Conservation (phyloP, 1,140 invertebrate species). For the Hyles euphorbiae region DNA sequence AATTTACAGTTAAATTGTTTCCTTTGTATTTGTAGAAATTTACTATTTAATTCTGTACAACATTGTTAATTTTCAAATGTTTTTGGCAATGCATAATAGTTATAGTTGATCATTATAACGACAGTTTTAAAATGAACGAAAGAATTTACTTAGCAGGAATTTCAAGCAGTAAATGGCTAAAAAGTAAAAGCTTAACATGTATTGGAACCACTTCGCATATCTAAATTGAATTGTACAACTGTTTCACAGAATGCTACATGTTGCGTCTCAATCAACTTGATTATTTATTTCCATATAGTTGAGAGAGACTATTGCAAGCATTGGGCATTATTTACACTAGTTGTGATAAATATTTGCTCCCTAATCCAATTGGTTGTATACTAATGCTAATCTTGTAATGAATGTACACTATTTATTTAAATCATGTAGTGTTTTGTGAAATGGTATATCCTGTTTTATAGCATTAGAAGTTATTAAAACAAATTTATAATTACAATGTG, state of each 20-base stretch:
- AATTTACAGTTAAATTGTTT: no score
- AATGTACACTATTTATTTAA: conserved; percentile 12
- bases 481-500: conserved; percentile 17
- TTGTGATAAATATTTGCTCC: conserved; percentile 42
- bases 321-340: conserved; percentile 11
- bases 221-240: no score
- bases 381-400: conserved; percentile 12
- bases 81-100: no score
- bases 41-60: no score
- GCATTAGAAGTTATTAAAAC: conserved; percentile 24
- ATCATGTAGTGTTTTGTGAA: conserved; percentile 19
- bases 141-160: no score
- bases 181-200: no score
- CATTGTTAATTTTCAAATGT: no score
- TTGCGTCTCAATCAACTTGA: conserved; percentile 28
- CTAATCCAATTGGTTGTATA: conserved; percentile 30
- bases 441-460: conserved; percentile 8
- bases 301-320: conserved; percentile 17
- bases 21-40: no score
- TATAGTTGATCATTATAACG: no score
- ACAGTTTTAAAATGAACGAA: no score
- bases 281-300: conserved; percentile 66
- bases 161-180: no score
- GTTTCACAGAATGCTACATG: conserved; percentile 23
- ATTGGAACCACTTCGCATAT: no score